Percentiles rank a stretch among this genome's conserved stretches.
Conservation (phyloP, 2,888 invertebrate genomes). For the Onchidella celtica region DNA sequence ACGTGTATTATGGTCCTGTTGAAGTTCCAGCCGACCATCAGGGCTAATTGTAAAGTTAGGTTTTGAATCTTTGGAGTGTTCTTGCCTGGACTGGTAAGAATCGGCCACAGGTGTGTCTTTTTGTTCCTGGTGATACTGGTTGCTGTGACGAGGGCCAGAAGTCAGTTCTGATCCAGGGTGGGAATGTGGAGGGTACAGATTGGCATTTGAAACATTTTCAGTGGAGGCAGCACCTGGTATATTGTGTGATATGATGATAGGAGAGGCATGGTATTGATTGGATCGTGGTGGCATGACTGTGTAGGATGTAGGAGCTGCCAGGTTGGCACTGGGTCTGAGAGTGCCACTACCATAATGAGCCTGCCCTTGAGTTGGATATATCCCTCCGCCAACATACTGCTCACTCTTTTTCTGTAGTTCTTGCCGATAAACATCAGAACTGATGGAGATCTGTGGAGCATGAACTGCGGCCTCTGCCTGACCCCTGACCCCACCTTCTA, state of each 20-base stretch:
- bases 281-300: slow-evolving; percentile 28
- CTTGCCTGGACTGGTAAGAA: neutral
- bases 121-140: slow-evolving; percentile 8
- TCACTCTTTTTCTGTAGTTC: slow-evolving; percentile 58
- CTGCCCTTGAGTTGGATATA: neutral
- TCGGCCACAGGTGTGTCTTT: neutral
- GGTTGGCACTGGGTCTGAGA: neutral
- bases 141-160: neutral
- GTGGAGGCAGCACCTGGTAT: neutral
- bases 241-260: slow-evolving; percentile 11
- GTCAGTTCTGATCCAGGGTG: neutral
- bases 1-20: neutral
- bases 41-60: slow-evolving; percentile 10
- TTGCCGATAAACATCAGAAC: slow-evolving; percentile 52
- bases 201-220: neutral
- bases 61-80: neutral
- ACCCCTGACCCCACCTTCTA: slow-evolving; percentile 59
- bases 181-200: neutral
- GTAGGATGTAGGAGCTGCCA: slow-evolving; percentile 28
- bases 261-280: slow-evolving; percentile 42
- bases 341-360: neutral
- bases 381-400: slow-evolving; percentile 47
- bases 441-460: slow-evolving; percentile 52
- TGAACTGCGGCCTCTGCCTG: slow-evolving; percentile 58
- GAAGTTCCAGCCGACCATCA: neutral